A percentile compares a stretch with the other conserved stretches of the same genome.
Conservation (phyloP, 2,888 invertebrate genomes). For the Diarsia dahlii region DNA sequence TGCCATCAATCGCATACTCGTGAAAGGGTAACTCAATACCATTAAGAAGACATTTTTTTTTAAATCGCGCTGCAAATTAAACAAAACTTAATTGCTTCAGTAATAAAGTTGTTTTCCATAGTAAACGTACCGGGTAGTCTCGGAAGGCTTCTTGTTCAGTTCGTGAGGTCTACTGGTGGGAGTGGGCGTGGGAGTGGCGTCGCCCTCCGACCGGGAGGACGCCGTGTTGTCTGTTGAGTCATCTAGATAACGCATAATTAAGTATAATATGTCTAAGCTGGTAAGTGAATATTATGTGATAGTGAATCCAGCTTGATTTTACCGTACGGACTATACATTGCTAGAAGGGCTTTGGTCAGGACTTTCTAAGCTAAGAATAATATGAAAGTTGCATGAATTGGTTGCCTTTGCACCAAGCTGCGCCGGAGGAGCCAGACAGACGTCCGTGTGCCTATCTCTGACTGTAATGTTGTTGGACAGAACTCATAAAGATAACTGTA, state of each 20-base stretch:
- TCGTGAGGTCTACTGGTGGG: conserved; percentile 78
- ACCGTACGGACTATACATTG: neutral
- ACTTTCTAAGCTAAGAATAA: neutral
- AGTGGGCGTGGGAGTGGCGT: conserved; percentile 70
- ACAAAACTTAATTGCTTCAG: too few species aligned
- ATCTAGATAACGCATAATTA: conserved; percentile 67
- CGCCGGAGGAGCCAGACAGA: neutral
- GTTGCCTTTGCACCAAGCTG: neutral
- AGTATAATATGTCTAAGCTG: neutral
- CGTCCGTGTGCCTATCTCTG: too few species aligned
- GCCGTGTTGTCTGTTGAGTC: conserved; percentile 85
- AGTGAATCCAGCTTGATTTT: neutral
- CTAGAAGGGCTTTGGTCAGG: neutral
- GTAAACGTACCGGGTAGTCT: conserved; percentile 74
- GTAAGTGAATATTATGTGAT: too few species aligned
- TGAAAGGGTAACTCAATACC: too few species aligned
- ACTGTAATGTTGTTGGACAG: neutral
- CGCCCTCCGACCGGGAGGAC: conserved; percentile 82
- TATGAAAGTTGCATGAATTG: neutral
- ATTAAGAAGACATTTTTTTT: too few species aligned
- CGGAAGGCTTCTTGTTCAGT: conserved; percentile 76
- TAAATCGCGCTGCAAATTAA: too few species aligned
- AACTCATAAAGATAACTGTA: too few species aligned
- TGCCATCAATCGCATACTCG: too few species aligned
- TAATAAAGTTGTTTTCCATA: neutral